These are phyloP conservation scores for Pseudorhombus dupliciocellatus DNA, from an alignment of 2,113 vertebrate genomes.

Conservation along the genomic window DNA sequence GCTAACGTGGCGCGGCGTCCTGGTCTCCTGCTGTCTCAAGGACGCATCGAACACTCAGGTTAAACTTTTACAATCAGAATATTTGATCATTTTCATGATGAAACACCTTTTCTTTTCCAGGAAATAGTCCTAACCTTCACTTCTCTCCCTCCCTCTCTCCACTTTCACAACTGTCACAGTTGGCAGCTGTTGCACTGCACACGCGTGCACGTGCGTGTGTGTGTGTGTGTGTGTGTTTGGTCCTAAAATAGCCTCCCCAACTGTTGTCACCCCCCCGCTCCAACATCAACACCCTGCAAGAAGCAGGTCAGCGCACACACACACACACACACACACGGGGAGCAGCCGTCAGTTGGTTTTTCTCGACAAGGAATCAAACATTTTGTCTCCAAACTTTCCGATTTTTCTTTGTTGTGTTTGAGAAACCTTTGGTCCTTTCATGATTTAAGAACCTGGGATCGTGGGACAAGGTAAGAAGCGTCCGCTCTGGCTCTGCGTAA, in stretches of 20 bases:
- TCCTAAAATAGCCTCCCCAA: conserved; percentile 73
- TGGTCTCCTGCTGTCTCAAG: not conserved
- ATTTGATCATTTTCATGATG: not conserved
- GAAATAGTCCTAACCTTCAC: not conserved
- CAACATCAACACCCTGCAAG: conserved; percentile 33
- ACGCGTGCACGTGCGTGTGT: not conserved
- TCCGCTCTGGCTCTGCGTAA: too few species aligned
- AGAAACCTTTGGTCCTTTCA: not conserved
- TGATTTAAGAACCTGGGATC: not conserved
- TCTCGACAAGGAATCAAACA: too few species aligned
- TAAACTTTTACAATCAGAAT: not conserved
- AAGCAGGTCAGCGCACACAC: conserved; percentile 63
- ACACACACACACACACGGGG: conserved; percentile 40
- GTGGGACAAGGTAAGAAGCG: conserved; percentile 23
- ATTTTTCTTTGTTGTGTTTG: rapidly evolving
- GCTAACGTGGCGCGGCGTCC: too few species aligned
- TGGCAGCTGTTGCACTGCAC: conserved; percentile 5
- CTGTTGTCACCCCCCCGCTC: conserved; percentile 69
- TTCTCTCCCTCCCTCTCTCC: not conserved
- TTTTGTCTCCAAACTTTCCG: not conserved
- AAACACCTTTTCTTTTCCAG: not conserved
- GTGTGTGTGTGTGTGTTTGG: conserved; percentile 7
- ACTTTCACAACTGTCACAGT: not conserved
- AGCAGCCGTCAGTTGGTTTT: not conserved
- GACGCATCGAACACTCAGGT: not conserved